These are phyloP conservation scores for Acanthiza pusilla DNA, from an alignment of 2,797 vertebrate species.

Conservation along the genomic window DNA sequence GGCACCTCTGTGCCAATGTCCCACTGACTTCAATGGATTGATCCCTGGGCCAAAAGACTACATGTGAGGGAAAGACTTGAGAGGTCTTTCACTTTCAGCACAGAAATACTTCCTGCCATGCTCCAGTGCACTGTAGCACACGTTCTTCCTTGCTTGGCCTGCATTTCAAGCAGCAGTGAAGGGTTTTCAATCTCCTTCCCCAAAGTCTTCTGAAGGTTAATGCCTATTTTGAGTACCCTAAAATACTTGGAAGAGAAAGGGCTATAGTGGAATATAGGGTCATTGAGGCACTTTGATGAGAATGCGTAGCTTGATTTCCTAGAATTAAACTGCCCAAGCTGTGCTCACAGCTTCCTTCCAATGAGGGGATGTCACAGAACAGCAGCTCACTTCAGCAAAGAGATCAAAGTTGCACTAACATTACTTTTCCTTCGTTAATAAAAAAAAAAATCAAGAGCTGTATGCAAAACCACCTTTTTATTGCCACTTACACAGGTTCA, in stretches of 20 bases:
- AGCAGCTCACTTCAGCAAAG: background rate
- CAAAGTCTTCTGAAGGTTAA: background rate
- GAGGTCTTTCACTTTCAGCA: background rate
- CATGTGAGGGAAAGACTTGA: fast-evolving
- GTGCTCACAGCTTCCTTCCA: background rate
- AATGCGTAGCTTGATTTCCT: background rate
- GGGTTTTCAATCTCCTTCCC: background rate
- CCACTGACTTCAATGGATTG: fast-evolving
- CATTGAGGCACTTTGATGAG: background rate
- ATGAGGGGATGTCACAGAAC: background rate
- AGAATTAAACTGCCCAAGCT: background rate
- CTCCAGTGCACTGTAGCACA: background rate
- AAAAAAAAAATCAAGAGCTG: background rate
- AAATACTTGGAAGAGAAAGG: background rate
- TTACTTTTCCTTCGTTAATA: background rate
- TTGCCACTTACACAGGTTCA: conserved; percentile 27
- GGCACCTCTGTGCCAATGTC: fast-evolving
- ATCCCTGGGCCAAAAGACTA: background rate
- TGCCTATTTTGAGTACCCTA: background rate
- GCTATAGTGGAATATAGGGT: background rate
- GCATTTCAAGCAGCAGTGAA: background rate
- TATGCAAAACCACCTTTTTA: background rate
- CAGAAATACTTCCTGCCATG: background rate
- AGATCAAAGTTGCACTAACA: background rate
- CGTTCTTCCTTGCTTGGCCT: background rate